phyloP scores from a whole-genome alignment of 2,797 vertebrate species.

The Argentina silus region DNA sequence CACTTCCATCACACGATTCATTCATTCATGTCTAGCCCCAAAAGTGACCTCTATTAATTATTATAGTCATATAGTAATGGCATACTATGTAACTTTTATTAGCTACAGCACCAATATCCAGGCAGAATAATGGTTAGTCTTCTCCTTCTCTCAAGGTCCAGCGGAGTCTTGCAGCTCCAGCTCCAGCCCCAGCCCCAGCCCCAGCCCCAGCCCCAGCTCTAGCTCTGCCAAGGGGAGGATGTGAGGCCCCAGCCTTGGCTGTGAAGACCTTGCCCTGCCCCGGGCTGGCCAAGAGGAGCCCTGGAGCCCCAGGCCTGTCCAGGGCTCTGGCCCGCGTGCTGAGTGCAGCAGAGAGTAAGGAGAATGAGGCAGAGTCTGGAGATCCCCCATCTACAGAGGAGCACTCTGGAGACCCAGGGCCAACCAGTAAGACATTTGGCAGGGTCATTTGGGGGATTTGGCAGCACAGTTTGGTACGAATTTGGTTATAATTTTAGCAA shows the following conservation, averaged over 20 bases:
- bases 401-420: constrained; percentile 20
- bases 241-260: constrained; percentile 9
- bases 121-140: neutral
- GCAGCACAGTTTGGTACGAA: neutral
- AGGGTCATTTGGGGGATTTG: neutral
- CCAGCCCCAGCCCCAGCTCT: constrained; percentile 15
- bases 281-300: constrained; percentile 6
- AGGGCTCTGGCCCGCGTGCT: constrained; percentile 70
- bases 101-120: too few species aligned
- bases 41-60: neutral
- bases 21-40: neutral
- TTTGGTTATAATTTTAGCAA: too few species aligned
- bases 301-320: constrained; percentile 49
- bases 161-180: constrained; percentile 52
- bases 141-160: constrained; percentile 58
- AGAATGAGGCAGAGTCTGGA: constrained; percentile 53
- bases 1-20: neutral
- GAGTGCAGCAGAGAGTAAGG: constrained; percentile 63
- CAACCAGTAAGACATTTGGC: constrained; percentile 48
- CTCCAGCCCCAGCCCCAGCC: too few species aligned
- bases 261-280: constrained; percentile 21
- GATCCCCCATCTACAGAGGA: constrained; percentile 6
- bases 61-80: neutral
- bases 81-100: neutral
- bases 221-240: constrained; percentile 25